Conservation (phyloP, 2,797 vertebrate species). For the Sebastolobus alascanus region DNA sequence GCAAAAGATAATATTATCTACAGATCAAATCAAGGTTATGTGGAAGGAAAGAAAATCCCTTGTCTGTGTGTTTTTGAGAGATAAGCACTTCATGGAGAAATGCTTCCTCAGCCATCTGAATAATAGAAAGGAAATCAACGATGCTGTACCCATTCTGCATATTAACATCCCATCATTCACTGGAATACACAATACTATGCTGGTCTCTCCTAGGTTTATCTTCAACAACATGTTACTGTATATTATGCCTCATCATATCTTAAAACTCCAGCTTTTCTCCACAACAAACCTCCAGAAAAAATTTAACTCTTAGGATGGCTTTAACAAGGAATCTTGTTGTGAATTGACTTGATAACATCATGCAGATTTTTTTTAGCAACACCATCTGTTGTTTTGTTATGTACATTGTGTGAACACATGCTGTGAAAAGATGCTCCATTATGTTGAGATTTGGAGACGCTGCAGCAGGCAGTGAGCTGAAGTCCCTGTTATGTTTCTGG, state of each 20-base stretch:
- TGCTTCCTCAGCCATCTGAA: slow-evolving; percentile 58
- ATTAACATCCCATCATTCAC: slow-evolving; percentile 32
- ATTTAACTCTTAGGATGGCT: slow-evolving; percentile 1
- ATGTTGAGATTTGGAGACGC: slow-evolving; percentile 21
- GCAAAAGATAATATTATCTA: slow-evolving; percentile 32
- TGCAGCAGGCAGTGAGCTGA: slow-evolving; percentile 11
- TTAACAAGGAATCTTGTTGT: slow-evolving; percentile 12
- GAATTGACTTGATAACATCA: neutral
- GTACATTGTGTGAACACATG: slow-evolving; percentile 35
- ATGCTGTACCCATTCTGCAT: slow-evolving; percentile 29
- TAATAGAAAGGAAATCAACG: slow-evolving; percentile 51
- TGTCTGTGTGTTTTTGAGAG: slow-evolving; percentile 38
- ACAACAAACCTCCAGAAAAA: slow-evolving; percentile 25
- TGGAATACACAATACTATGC: slow-evolving; percentile 4
- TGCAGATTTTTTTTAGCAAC: slow-evolving; percentile 12
- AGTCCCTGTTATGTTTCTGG: neutral
- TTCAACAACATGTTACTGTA: neutral
- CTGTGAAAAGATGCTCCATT: slow-evolving; percentile 30
- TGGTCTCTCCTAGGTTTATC: slow-evolving; percentile 2
- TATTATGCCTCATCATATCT: slow-evolving; percentile 20
- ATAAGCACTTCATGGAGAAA: slow-evolving; percentile 49
- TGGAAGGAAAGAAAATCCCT: slow-evolving; percentile 16
- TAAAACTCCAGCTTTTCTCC: slow-evolving; percentile 1
- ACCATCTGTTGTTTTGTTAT: slow-evolving; percentile 66
- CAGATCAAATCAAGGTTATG: slow-evolving; percentile 39